phyloP scores from a whole-genome alignment of 2,797 vertebrate species.

The Hypotaenidia okinawae region DNA sequence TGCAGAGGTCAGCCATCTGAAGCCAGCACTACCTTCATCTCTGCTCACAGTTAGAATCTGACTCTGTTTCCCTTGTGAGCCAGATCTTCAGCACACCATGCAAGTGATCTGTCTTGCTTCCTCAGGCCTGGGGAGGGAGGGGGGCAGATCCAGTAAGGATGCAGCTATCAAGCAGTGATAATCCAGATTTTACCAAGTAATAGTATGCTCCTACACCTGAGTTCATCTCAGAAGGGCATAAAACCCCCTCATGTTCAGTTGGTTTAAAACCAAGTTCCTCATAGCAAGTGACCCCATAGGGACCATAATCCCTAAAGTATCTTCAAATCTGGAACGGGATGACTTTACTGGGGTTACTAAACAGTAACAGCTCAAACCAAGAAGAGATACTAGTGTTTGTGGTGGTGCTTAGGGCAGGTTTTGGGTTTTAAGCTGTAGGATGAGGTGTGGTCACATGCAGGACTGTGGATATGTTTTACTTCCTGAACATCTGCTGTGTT shows the following conservation, averaged over 20 bases:
- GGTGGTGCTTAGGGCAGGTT: neutral
- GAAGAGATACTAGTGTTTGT: neutral
- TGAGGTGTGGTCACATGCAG: neutral
- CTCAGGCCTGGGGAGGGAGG: no score
- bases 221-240: neutral
- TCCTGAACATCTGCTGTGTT: neutral
- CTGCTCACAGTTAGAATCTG: neutral
- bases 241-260: neutral
- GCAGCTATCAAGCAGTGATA: neutral
- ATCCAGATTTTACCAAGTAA: neutral
- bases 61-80: neutral
- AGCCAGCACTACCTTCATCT: neutral
- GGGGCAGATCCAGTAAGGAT: neutral
- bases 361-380: neutral
- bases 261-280: neutral
- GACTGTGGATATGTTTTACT: rapidly evolving
- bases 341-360: neutral
- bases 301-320: neutral
- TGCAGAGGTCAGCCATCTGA: neutral
- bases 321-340: neutral
- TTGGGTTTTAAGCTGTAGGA: neutral
- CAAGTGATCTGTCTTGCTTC: neutral
- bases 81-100: neutral
- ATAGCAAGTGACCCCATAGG: neutral
- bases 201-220: rapidly evolving